phyloP scores from a whole-genome alignment of 2,113 vertebrate species.

The Percopsis transmontana region DNA sequence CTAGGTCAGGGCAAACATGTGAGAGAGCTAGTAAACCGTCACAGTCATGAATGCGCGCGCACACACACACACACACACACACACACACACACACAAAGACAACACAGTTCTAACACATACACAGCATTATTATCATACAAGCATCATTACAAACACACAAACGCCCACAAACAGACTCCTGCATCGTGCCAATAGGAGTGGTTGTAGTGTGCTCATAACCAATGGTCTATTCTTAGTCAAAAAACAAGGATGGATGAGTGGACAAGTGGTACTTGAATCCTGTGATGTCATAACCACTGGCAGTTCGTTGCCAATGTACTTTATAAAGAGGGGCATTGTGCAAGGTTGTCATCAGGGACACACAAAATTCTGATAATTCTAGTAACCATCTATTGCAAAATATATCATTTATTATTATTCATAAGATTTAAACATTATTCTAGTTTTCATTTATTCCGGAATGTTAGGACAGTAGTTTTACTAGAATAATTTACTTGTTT shows the following conservation, averaged over 20 bases:
- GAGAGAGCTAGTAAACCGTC: slow-evolving; percentile 20
- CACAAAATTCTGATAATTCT: background rate
- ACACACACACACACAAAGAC: background rate
- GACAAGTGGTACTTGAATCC: background rate
- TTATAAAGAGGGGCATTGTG: background rate
- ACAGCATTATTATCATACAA: background rate
- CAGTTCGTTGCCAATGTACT: slow-evolving; percentile 1
- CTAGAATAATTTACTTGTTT: slow-evolving; percentile 84
- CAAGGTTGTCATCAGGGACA: background rate
- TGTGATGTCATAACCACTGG: background rate
- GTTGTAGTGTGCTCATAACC: slow-evolving; percentile 1
- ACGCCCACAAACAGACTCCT: slow-evolving; percentile 2
- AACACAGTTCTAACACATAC: background rate
- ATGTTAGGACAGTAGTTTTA: background rate
- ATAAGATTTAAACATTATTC: no score
- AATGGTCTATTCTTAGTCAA: slow-evolving; percentile 7
- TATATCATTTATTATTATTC: no score
- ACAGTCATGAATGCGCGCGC: slow-evolving; percentile 2
- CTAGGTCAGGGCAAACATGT: slow-evolving; percentile 66
- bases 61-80: slow-evolving; percentile 1
- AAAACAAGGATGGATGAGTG: slow-evolving; percentile 3
- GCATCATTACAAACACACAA: background rate
- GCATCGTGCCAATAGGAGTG: slow-evolving; percentile 35
- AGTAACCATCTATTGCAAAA: no score
- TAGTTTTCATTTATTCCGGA: background rate